Base-by-base conservation (phyloP, 2,113 vertebrate genomes). In the Platichthys stellatus region DNA sequence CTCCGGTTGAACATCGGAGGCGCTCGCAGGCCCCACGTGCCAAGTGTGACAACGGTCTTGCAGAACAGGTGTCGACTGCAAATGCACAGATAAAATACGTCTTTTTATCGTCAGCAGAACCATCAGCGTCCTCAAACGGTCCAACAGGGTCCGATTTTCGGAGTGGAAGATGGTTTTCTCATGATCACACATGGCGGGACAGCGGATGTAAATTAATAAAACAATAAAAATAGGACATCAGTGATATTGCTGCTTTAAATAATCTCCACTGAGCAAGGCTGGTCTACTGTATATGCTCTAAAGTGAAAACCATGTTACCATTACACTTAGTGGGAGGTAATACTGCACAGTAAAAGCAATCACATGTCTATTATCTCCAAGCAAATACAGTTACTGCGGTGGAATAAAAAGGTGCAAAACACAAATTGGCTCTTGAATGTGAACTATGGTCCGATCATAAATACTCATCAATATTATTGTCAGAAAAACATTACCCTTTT, bases 401-500 rank as follows among this genome's bases (percentile, higher is more conserved):
- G 49, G 68, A 76, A 78, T 75, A 80, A 87, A 31, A 83, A 73
- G 47, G 49, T 67, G 18, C 62, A 71, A 83, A 78, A 84, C 60
- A 73, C 54, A 45, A 47, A 69, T 71, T 49, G 67, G 80, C 65
- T 72, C 58, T 86, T 86, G 63, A 72, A 80, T 89, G 79, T 87
- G 78, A 88, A 88, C 87, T 92, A 82, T 89, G 78, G 67, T 80
- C 85, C 66, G 56, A 83, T 89, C 89, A 88, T 93, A 93, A 92
- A 93, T 93, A 92, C 70, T 87, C 83, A 86, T 88, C 85, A 89
- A 89, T 94, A 93, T 92, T 79, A 88, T 80, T 89, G 90, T 90
- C 91, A 93, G 86, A 87, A 63, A 93, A 93, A 88, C 88, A 93
- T 93, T 92, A 86, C 77, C 84, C 87, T 90, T 93, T 94, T 93